Evolutionary conservation across 2,113 vertebrate genomes (phyloP).

Genomic region (Lampris megalopsis): DNA sequence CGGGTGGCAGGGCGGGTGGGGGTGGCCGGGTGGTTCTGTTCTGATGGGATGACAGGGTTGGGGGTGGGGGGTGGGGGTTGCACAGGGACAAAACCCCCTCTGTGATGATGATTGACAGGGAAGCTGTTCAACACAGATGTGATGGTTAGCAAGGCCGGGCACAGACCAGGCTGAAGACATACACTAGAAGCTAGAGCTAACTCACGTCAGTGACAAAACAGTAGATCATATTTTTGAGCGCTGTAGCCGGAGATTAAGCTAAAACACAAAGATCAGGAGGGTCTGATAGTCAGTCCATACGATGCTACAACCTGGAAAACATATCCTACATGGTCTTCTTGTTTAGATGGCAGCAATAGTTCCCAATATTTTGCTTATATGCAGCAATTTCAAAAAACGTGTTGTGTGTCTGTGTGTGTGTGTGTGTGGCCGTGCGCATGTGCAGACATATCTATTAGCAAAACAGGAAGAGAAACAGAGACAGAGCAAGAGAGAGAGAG

Average conservation of each 20-base stretch:
- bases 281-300: conserved; percentile 25
- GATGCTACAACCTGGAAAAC: conserved; percentile 26
- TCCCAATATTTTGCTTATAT: conserved; percentile 59
- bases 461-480: too few relatives aligned
- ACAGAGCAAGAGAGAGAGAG: too few relatives aligned
- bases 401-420: too few relatives aligned
- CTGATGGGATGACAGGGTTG: conserved; percentile 60
- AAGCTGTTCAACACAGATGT: conserved; percentile 64
- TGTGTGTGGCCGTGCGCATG: too few relatives aligned
- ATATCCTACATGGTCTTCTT: conserved; percentile 44
- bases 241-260: background rate
- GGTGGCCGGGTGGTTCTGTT: conserved; percentile 3
- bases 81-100: conserved; percentile 77
- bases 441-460: too few relatives aligned
- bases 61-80: conserved; percentile 39
- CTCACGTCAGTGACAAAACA: background rate
- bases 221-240: conserved; percentile 13
- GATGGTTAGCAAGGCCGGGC: conserved; percentile 38
- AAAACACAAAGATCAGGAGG: conserved; percentile 21
- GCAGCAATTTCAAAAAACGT: conserved; percentile 25
- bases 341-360: conserved; percentile 65
- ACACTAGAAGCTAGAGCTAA: conserved; percentile 35
- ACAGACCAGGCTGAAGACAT: conserved; percentile 27
- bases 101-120: conserved; percentile 76
- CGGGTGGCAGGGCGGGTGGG: conserved; percentile 17